Evolutionary conservation across 2,797 vertebrate genomes (phyloP).

Genomic region (Sebastes steindachneri): DNA sequence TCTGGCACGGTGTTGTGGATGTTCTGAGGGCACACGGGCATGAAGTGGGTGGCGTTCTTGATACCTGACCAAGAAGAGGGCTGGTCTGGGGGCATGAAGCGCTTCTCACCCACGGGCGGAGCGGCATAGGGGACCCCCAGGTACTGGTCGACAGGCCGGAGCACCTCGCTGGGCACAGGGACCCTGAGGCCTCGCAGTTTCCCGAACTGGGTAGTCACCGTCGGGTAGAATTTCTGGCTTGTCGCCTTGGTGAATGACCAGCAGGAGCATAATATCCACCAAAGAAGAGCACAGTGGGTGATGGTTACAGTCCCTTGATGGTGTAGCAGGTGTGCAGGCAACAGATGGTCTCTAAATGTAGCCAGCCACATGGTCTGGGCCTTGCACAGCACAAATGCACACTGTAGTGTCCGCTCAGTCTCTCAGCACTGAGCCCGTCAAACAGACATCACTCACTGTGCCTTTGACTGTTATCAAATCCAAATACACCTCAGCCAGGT

Average conservation of each 20-base stretch:
- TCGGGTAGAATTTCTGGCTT: constrained; percentile 87
- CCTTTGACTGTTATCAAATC: constrained; percentile 59
- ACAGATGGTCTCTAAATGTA: constrained; percentile 78
- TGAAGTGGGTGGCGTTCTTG: constrained; percentile 91
- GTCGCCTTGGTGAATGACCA: constrained; percentile 80
- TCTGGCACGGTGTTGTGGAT: constrained; percentile 91
- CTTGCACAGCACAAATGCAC: constrained; percentile 69
- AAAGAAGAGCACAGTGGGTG: constrained; percentile 81
- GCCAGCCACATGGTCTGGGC: constrained; percentile 80
- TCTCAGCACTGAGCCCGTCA: constrained; percentile 58
- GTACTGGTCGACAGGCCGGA: constrained; percentile 87
- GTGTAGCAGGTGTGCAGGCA: constrained; percentile 78
- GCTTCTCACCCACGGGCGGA: constrained; percentile 88
- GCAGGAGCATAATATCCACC: constrained; percentile 82
- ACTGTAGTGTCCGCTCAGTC: constrained; percentile 71
- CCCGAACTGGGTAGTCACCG: constrained; percentile 91
- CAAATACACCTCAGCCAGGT: constrained; percentile 57
- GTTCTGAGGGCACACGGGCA: constrained; percentile 93
- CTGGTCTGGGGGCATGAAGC: constrained; percentile 91
- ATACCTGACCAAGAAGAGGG: constrained; percentile 90
- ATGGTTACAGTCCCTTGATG: constrained; percentile 77
- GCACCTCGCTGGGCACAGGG: constrained; percentile 89
- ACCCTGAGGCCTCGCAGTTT: constrained; percentile 89
- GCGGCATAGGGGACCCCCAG: constrained; percentile 91
- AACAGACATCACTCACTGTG: constrained; percentile 71